Evolutionary conservation across 1,140 invertebrate species (phyloP), one percentile per base, ranked within the genome.

Genomic region (Drosophila nikananu): DNA sequence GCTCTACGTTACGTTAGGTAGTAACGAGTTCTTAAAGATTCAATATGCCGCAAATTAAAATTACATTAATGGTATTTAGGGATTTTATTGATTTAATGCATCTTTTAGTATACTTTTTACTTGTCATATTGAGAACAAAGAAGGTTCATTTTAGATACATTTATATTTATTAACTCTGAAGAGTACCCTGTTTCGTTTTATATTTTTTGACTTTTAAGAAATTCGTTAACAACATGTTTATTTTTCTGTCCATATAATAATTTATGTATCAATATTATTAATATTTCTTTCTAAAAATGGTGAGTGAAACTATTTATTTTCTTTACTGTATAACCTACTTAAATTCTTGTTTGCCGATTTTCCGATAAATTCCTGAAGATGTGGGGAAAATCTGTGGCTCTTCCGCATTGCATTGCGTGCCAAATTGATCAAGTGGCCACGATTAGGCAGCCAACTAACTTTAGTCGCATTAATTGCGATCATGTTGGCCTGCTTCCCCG

Each of bases 401-500:
- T 37, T 35, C 21, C 32, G 54, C 54, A 39, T 62, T 42, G 35
- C 39, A 39, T 80, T 80, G 78, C 78, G 73, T 72, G 81, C 71
- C 52, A 83, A 83, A 76, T 83, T 83, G 76, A 83, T 83, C 62
- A 80, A 75, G 62, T 80, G 72, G 30, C 41, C 52, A 68, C 51
- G 58, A 74, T 74, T 59, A 80, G 39, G 42, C 60, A 52, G 46
- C 19, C 54, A 66, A 61, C 60, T 64, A 77, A 68, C 60, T 74
- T 61, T 66, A 67, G 78, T 60, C 64, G 61, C 67, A 81, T 84
- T 89, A 89, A 89, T 89, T 89, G 81, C 74, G 81, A 70, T 83
- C 84, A 81, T 89, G 84, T 89, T 84, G 67, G 55, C n/a, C 42
- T 21, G 55, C 46, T 51, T 17, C 58, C 46, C 57, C 49, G 17